A percentile compares a stretch with the other conserved stretches of the same genome.
Evolutionary conservation across 2,113 vertebrate genomes (phyloP).

Genomic region (Maccullochella peelii): DNA sequence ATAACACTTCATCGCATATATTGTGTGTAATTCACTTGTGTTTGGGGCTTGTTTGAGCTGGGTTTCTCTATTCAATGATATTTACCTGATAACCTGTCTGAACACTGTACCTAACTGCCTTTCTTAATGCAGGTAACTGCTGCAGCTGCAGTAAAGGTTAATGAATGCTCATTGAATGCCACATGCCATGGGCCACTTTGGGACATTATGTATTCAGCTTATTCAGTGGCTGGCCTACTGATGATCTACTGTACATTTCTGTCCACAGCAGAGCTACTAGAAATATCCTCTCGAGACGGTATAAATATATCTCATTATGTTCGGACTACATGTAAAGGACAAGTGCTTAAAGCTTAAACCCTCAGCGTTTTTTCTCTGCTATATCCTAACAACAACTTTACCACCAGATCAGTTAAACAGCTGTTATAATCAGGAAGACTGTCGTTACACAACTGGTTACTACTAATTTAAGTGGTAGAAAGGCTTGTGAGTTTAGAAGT

Average conservation of each 20-base stretch:
- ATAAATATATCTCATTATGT: constrained; percentile 76
- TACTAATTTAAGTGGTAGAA: constrained; percentile 29
- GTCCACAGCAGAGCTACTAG: constrained; percentile 40
- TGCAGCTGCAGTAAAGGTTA: constrained; percentile 77
- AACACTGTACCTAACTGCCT: constrained; percentile 43
- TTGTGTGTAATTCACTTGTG: constrained; percentile 2
- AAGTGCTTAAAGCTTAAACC: constrained; percentile 53
- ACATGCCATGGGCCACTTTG: constrained; percentile 65
- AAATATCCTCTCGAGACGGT: constrained; percentile 57
- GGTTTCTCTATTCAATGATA: constrained; percentile 26
- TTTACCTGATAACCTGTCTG: constrained; percentile 52
- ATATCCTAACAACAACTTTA: constrained; percentile 20
- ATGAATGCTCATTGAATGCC: constrained; percentile 82
- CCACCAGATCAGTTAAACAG: constrained; percentile 12
- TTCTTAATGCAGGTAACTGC: constrained; percentile 69
- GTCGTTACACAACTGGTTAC: constrained; percentile 9
- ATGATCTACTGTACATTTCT: constrained; percentile 69
- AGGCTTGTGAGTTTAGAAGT: constrained; percentile 16
- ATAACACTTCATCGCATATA: not conserved
- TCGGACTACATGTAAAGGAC: constrained; percentile 53
- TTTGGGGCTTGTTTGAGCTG: constrained; percentile 35
- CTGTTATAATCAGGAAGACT: constrained; percentile 12
- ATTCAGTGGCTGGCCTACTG: constrained; percentile 58
- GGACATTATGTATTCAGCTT: constrained; percentile 76
- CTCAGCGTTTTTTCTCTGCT: not conserved